Conservation (phyloP, 2,797 vertebrate species). For the Nothura maculosa region DNA sequence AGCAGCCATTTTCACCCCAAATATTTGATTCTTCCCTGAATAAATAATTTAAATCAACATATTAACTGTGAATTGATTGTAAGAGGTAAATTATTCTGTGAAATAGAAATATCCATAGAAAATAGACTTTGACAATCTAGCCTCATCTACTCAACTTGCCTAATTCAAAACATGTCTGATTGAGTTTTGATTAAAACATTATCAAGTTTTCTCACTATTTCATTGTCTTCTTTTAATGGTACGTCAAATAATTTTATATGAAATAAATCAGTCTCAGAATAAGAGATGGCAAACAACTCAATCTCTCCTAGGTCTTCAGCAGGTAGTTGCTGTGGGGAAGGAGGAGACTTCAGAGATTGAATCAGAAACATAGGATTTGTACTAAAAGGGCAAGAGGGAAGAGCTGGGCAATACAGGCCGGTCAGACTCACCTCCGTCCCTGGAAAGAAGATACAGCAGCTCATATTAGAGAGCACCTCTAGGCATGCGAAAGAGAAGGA, state of each 20-base stretch:
- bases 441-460: too few species aligned
- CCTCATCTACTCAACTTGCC: background rate
- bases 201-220: background rate
- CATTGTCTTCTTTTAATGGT: background rate
- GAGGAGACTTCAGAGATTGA: background rate
- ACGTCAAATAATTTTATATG: background rate
- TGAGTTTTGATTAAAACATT: too few species aligned
- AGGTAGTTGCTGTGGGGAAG: background rate
- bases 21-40: background rate
- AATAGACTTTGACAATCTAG: background rate
- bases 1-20: background rate
- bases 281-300: background rate
- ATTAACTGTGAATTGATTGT: background rate
- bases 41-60: background rate
- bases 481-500: too few species aligned
- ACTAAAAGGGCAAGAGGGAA: too few species aligned
- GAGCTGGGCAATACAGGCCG: too few species aligned
- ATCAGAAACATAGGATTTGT: background rate
- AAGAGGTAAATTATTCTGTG: background rate
- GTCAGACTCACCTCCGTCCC: too few species aligned
- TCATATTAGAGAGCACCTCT: too few species aligned
- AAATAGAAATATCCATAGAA: background rate
- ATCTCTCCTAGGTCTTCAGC: background rate
- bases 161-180: background rate
- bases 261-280: background rate